Evolutionary conservation across 2,797 vertebrate genomes (phyloP).

Genomic region (Cynopterus sphinx): DNA sequence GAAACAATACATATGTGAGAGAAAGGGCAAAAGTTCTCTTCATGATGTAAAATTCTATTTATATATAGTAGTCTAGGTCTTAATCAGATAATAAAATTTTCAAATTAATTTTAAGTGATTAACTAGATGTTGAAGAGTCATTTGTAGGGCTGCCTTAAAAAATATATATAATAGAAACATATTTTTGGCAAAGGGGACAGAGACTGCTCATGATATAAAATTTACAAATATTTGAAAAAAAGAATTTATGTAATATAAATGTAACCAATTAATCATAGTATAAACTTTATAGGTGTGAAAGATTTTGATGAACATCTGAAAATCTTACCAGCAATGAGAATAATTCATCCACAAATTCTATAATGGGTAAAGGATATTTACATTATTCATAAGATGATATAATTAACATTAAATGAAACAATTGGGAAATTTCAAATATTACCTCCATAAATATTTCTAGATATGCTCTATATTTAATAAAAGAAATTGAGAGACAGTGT

Average conservation of each 20-base stretch:
- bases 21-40: not conserved
- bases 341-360: too few relatives aligned
- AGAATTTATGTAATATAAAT: not conserved
- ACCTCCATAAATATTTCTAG: too few relatives aligned
- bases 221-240: not conserved
- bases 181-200: not conserved
- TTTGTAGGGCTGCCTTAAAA: not conserved
- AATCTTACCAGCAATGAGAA: too few relatives aligned
- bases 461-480: too few relatives aligned
- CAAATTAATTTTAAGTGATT: conserved; percentile 3
- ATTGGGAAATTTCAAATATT: too few relatives aligned
- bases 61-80: not conserved
- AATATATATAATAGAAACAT: not conserved
- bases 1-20: not conserved
- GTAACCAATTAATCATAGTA: too few relatives aligned
- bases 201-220: not conserved
- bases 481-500: too few relatives aligned
- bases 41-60: not conserved
- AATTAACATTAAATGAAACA: too few relatives aligned
- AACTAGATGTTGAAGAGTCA: not conserved
- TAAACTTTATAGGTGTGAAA: too few relatives aligned
- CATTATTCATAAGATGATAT: too few relatives aligned
- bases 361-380: too few relatives aligned
- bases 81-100: conserved; percentile 4
- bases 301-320: too few relatives aligned